Conservation (phyloP, 2,113 vertebrate genomes). For the Xyrauchen texanus region DNA sequence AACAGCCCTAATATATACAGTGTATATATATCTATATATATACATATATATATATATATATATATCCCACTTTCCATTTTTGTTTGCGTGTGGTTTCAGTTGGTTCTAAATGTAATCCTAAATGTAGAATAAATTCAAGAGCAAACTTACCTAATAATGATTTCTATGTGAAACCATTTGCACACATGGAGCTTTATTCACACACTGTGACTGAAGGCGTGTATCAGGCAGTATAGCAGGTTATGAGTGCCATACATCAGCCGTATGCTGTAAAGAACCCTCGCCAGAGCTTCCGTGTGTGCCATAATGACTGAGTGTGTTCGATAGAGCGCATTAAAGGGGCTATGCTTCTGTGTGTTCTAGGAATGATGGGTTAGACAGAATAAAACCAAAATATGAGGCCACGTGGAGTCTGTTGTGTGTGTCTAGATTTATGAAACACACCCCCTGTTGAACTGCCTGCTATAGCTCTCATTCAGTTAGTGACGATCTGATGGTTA, state of each 20-base stretch:
- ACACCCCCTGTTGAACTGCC: neutral
- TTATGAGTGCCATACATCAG: slow-evolving; percentile 69
- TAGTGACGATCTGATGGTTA: neutral
- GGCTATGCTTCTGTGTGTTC: slow-evolving; percentile 58
- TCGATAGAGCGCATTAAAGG: slow-evolving; percentile 72
- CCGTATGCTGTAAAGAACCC: slow-evolving; percentile 72
- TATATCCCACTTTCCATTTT: no score
- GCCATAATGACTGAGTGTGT: slow-evolving; percentile 74
- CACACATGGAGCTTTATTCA: no score
- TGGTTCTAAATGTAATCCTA: no score
- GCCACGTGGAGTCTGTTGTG: slow-evolving; percentile 30
- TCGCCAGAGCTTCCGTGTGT: slow-evolving; percentile 72
- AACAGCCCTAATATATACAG: no score
- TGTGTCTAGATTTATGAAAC: slow-evolving; percentile 29
- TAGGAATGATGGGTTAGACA: slow-evolving; percentile 14
- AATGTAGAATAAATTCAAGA: no score
- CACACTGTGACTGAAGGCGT: neutral
- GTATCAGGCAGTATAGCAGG: slow-evolving; percentile 65
- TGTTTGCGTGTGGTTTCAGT: no score
- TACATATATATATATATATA: no score
- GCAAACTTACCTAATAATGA: no score
- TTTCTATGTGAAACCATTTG: no score
- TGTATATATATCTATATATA: no score
- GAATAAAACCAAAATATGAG: slow-evolving; percentile 14
- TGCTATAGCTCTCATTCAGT: slow-evolving; percentile 8